These are phyloP conservation scores for Clarias laeviceps DNA, from an alignment of 2,797 vertebrate species.

Conservation along the genomic window DNA sequence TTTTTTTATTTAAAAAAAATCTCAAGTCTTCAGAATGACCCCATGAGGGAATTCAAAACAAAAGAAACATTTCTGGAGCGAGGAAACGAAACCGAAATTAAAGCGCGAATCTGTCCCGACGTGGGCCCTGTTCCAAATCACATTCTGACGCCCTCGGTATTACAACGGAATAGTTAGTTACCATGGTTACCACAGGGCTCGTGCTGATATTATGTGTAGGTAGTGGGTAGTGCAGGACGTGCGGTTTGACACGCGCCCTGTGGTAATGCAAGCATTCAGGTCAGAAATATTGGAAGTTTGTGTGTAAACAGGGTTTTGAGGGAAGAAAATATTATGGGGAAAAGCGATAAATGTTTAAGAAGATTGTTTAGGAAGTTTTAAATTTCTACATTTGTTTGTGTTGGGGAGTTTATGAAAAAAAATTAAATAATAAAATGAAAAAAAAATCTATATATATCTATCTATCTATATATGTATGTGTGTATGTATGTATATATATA, in stretches of 20 bases:
- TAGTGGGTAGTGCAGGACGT: background rate
- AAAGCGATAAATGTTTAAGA: background rate
- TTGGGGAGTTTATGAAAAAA: background rate
- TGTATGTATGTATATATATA: too few species aligned
- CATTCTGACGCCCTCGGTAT: background rate
- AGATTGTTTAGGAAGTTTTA: background rate
- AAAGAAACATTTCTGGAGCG: too few species aligned
- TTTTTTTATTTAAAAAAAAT: too few species aligned
- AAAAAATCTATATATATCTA: too few species aligned
- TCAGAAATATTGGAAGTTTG: background rate
- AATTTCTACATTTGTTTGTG: background rate
- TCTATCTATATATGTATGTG: too few species aligned
- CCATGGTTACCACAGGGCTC: background rate
- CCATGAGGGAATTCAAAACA: too few species aligned
- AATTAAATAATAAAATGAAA: background rate
- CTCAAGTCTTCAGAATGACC: background rate
- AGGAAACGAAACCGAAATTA: constrained; percentile 39
- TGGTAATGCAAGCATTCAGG: background rate
- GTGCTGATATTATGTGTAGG: background rate
- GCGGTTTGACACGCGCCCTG: background rate
- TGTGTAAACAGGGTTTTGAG: background rate
- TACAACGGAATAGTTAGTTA: background rate
- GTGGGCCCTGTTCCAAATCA: background rate
- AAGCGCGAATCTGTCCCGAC: background rate
- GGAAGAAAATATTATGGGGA: background rate